These are phyloP conservation scores for Tetragonula clypearis DNA, from an alignment of 1,140 invertebrate species.

Conservation along the genomic window DNA sequence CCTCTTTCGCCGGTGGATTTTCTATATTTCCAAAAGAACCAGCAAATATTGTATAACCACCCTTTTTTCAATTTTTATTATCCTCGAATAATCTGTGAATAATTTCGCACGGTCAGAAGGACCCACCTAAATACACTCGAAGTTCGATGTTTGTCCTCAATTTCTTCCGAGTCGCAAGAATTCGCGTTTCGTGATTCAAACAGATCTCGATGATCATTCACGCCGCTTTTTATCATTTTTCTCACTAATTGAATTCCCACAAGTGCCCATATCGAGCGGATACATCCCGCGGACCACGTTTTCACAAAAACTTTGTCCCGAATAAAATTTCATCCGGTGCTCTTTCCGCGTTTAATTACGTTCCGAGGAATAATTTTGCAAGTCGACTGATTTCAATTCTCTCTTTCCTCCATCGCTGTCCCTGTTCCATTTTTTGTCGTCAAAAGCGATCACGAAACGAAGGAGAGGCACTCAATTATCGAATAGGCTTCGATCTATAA, in stretches of 20 bases:
- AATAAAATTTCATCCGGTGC: background rate
- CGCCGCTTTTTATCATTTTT: background rate
- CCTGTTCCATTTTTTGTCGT: background rate
- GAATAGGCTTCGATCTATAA: slow-evolving; percentile 30
- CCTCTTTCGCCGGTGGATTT: background rate
- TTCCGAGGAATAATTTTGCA: slow-evolving; percentile 27
- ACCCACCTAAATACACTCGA: background rate
- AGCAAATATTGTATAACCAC: background rate
- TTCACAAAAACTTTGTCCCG: slow-evolving; percentile 10
- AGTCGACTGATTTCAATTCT: slow-evolving; percentile 8
- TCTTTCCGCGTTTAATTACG: slow-evolving; percentile 26
- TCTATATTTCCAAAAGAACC: background rate
- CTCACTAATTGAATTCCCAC: no score
- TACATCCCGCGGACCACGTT: background rate
- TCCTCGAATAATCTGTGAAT: background rate
- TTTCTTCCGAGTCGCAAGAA: background rate
- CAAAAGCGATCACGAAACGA: background rate
- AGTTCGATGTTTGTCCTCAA: no score
- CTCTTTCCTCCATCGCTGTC: background rate
- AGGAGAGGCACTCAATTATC: slow-evolving; percentile 7
- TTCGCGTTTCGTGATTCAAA: background rate
- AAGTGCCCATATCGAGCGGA: background rate
- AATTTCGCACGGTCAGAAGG: background rate
- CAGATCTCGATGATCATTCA: background rate
- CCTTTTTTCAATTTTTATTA: background rate